phyloP scores from a whole-genome alignment of 2,113 vertebrate species.

The Podarcis raffonei region DNA sequence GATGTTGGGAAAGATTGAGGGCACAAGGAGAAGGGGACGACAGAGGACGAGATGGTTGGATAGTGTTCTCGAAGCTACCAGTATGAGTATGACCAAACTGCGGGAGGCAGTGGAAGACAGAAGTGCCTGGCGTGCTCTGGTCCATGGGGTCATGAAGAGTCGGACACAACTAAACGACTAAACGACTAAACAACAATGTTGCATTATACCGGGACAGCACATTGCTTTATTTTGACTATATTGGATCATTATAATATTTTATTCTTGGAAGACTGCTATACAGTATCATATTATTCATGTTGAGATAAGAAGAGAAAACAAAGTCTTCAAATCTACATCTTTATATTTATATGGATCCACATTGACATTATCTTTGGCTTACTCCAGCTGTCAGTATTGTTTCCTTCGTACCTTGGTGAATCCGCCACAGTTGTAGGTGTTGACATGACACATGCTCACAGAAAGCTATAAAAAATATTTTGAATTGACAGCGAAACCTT shows the following conservation, averaged over 20 bases:
- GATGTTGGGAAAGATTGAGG: too few species aligned
- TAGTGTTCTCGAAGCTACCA: too few species aligned
- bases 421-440: accelerated
- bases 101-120: too few species aligned
- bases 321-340: not conserved
- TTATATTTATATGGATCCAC: not conserved
- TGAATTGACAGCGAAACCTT: accelerated
- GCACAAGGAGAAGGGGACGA: too few species aligned
- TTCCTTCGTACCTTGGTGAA: not conserved
- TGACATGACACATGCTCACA: accelerated
- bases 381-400: not conserved
- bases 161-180: too few species aligned
- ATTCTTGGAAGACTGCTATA: not conserved
- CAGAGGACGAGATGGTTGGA: too few species aligned
- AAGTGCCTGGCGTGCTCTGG: too few species aligned
- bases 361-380: not conserved
- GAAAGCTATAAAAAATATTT: accelerated
- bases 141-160: too few species aligned
- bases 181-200: too few species aligned
- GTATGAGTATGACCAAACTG: too few species aligned
- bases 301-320: not conserved
- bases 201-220: not conserved
- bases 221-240: not conserved
- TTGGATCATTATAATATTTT: not conserved
- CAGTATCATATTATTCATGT: not conserved